A percentile compares a stretch with the other conserved stretches of the same genome.
Conservation (phyloP, 2,888 invertebrate species). For the Galerucella calmariensis region DNA sequence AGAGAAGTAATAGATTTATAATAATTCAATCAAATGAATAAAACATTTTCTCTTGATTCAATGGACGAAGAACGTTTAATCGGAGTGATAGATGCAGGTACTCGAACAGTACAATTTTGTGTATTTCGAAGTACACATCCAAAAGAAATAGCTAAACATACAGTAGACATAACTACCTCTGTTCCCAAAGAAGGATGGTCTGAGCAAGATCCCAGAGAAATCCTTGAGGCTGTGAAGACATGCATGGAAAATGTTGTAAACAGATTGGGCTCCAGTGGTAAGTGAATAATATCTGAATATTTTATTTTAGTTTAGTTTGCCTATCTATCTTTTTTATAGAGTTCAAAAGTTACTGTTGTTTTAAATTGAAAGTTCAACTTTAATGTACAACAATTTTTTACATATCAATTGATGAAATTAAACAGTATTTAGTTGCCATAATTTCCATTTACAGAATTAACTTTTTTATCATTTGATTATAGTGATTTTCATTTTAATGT, state of each 20-base stretch:
- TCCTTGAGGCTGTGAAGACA: slow-evolving; percentile 80
- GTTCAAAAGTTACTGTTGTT: no score
- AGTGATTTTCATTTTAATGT: no score
- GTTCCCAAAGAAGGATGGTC: slow-evolving; percentile 93
- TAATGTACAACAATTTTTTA: no score
- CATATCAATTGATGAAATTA: no score
- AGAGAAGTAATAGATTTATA: background rate
- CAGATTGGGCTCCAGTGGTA: slow-evolving; percentile 70
- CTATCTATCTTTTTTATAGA: background rate
- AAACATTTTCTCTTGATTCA: slow-evolving; percentile 3
- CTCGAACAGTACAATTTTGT: slow-evolving; percentile 78
- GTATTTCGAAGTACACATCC: slow-evolving; percentile 81
- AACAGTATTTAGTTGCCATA: no score
- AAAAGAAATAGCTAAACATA: slow-evolving; percentile 82
- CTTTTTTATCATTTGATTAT: no score
- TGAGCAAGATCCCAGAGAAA: slow-evolving; percentile 90
- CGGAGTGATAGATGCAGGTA: slow-evolving; percentile 95
- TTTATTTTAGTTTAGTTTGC: background rate
- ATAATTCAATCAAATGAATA: background rate
- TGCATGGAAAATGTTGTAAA: slow-evolving; percentile 83
- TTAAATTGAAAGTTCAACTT: no score
- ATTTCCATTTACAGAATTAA: no score
- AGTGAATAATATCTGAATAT: slow-evolving; percentile 46
- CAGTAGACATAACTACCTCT: slow-evolving; percentile 81
- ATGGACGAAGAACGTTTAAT: slow-evolving; percentile 66